Conservation (phyloP, 2,888 invertebrate genomes). For the Neoscelio sp. region DNA sequence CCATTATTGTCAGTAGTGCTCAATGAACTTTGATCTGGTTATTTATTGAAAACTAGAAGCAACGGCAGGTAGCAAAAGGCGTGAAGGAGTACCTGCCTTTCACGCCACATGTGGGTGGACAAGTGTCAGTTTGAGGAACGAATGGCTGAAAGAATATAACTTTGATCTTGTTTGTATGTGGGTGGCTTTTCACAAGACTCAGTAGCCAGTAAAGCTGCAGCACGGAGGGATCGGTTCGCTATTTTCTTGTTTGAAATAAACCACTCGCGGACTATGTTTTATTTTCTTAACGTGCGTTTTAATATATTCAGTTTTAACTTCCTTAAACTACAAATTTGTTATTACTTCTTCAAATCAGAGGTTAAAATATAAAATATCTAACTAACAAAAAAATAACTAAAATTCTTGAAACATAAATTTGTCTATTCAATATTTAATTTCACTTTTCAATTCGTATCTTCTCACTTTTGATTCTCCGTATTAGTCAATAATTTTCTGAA, state of each 20-base stretch:
- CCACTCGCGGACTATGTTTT: neutral
- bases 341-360: too few species aligned
- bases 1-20: conserved; percentile 37
- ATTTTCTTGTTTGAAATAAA: neutral
- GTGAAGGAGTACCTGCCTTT: conserved; percentile 47
- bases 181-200: conserved; percentile 35
- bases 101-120: conserved; percentile 58
- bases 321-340: too few species aligned
- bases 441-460: too few species aligned
- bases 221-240: neutral
- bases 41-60: conserved; percentile 57
- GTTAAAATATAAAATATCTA: too few species aligned
- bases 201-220: neutral
- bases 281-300: too few species aligned
- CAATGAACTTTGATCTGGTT: conserved; percentile 37
- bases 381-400: too few species aligned
- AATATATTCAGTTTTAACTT: too few species aligned
- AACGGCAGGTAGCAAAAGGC: conserved; percentile 62
- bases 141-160: conserved; percentile 42
- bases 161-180: conserved; percentile 32
- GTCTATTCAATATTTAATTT: too few species aligned
- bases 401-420: too few species aligned
- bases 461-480: too few species aligned
- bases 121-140: conserved; percentile 61
- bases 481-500: too few species aligned